Evolutionary conservation across 2,113 vertebrate species (phyloP), one percentile per base, ranked within the genome.

Genomic region (Anolis carolinensis): DNA sequence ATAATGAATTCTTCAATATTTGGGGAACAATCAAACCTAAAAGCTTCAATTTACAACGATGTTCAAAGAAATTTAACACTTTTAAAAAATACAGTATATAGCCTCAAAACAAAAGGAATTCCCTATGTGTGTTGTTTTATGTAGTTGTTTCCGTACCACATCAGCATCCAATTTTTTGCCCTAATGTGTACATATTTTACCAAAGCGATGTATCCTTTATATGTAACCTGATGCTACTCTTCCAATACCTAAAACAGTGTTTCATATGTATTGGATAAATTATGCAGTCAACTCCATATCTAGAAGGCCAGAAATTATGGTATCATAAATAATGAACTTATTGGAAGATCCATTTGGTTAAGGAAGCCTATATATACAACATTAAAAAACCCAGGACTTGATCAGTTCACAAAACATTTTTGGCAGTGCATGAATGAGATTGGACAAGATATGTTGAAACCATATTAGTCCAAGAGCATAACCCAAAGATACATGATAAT

Each of bases 41-140:
- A 67, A n/a, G 4, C 4, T 62, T 48, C 48, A 79, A 27, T 23
- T 71, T 7, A 76, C 48, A 85, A 52, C 48, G 78, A 36, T 16
- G 16, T 55, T 82, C 11, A 48, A 74, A 74, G 7, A 65, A 7
- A 67, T 14, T 13, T 59, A 59, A 39, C 30, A 21, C 39, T 62
- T 85, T 84, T 32, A 77, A 52, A 89, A 44, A 44, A 44, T n/a
- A n/a, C n/a, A 55, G 77, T 85, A 39, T 8, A 39, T 87, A 48
- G 30, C 25, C 59, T 67, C 70, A 36, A 34, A 0, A 0, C 0
- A 52, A 23, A 25, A 76, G 25, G 2, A 21, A 72, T 48, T 16
- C 27, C 1, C 7, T 30, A 1, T 71, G 0, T 44, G 4, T 67
- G 70, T 6, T 1, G 63, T 77, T 59, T 65, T 84, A 67, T 34